These are phyloP conservation scores for Cyclura pinguis DNA, from an alignment of 2,797 vertebrate species.

Conservation along the genomic window DNA sequence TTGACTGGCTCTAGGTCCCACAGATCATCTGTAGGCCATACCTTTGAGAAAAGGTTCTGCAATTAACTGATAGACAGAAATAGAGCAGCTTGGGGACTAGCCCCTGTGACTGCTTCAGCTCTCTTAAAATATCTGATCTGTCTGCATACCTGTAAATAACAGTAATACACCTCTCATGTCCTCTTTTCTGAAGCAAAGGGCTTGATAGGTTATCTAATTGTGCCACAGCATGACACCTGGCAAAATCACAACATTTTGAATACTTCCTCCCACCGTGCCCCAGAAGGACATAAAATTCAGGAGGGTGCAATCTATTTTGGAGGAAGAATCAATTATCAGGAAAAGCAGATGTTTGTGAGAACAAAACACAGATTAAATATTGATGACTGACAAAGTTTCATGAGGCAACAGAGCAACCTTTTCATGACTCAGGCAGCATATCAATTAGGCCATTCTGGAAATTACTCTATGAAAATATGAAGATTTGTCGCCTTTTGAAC, in stretches of 20 bases:
- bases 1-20: too few species aligned
- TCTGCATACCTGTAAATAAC: not conserved
- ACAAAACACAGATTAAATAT: conserved; percentile 34
- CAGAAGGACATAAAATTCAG: conserved; percentile 35
- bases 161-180: not conserved
- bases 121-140: not conserved
- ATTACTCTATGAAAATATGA: conserved; percentile 21
- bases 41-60: not conserved
- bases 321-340: not conserved
- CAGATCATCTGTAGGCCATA: not conserved
- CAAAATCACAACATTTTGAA: not conserved
- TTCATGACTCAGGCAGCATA: conserved; percentile 12
- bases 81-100: not conserved
- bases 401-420: conserved; percentile 13
- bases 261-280: not conserved
- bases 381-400: conserved; percentile 35
- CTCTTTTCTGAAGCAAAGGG: not conserved
- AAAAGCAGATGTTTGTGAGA: conserved; percentile 42
- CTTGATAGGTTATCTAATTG: not conserved
- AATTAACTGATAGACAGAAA: not conserved
- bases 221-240: not conserved
- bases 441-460: conserved; percentile 12
- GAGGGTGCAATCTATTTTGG: conserved; percentile 1
- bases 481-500: not conserved
- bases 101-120: not conserved